A percentile compares a stretch with the other conserved stretches of the same genome.
phyloP scores from a whole-genome alignment of 2,113 vertebrate species.

The Protomyctophum bolini region DNA sequence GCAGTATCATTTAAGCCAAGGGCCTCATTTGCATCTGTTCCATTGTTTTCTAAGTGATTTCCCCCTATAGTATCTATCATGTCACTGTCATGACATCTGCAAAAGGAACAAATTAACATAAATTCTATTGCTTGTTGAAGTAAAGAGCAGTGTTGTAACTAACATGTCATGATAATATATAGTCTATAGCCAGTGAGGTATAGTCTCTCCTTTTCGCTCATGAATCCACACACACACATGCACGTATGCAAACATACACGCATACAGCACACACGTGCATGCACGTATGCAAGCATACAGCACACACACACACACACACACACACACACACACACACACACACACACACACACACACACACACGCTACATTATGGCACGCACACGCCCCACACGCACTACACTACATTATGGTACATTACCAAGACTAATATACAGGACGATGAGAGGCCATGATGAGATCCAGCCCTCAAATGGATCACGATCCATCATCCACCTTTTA shows the following conservation, averaged over 20 bases:
- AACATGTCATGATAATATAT: neutral
- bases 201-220: conserved; percentile 5
- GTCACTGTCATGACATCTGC: neutral
- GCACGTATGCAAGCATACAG: too few species aligned
- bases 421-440: too few species aligned
- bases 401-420: too few species aligned
- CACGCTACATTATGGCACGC: too few species aligned
- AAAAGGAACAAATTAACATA: conserved; percentile 1
- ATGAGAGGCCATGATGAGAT: conserved; percentile 42
- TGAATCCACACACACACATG: conserved; percentile 7
- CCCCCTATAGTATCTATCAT: conserved; percentile 1
- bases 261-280: too few species aligned
- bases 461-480: conserved; percentile 58
- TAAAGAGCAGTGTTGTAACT: neutral
- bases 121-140: neutral
- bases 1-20: neutral
- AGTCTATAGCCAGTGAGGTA: conserved; percentile 24
- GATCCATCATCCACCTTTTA: conserved; percentile 52
- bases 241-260: too few species aligned
- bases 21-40: conserved; percentile 13
- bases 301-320: too few species aligned
- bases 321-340: too few species aligned
- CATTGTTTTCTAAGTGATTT: conserved; percentile 10
- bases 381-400: neutral
- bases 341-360: too few species aligned